These are phyloP conservation scores for Theropithecus gelada DNA, from an alignment of 2,113 vertebrate species.

Conservation along the genomic window DNA sequence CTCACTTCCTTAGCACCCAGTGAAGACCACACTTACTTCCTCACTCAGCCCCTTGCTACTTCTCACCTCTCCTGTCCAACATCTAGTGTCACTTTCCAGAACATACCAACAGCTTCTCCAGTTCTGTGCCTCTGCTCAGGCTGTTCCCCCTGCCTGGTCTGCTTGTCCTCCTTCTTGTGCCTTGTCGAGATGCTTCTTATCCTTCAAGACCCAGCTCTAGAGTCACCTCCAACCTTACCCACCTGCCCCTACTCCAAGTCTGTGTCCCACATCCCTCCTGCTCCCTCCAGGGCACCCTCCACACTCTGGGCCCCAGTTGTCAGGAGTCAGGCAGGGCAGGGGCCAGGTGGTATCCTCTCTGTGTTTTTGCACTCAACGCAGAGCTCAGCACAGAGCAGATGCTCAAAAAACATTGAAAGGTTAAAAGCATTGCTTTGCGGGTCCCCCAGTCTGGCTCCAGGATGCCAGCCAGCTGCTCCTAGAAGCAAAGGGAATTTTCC, in stretches of 20 bases:
- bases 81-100: neutral
- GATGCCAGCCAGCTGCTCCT: neutral
- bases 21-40: neutral
- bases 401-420: neutral
- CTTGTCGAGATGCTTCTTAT: neutral
- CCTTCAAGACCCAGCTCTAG: neutral
- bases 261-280: neutral
- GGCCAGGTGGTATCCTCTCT: neutral
- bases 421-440: fast-evolving
- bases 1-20: neutral
- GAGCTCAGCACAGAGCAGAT: neutral
- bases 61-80: neutral
- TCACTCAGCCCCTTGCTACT: neutral
- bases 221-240: neutral
- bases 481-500: neutral
- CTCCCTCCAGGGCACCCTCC: neutral
- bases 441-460: neutral
- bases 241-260: neutral
- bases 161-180: neutral
- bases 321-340: neutral
- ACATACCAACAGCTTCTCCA: fast-evolving
- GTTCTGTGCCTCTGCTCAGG: neutral
- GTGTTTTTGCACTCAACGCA: neutral
- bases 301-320: neutral
- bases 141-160: neutral